These are phyloP conservation scores for Oncorhynchus clarkii DNA, from an alignment of 2,113 vertebrate species.

Conservation along the genomic window DNA sequence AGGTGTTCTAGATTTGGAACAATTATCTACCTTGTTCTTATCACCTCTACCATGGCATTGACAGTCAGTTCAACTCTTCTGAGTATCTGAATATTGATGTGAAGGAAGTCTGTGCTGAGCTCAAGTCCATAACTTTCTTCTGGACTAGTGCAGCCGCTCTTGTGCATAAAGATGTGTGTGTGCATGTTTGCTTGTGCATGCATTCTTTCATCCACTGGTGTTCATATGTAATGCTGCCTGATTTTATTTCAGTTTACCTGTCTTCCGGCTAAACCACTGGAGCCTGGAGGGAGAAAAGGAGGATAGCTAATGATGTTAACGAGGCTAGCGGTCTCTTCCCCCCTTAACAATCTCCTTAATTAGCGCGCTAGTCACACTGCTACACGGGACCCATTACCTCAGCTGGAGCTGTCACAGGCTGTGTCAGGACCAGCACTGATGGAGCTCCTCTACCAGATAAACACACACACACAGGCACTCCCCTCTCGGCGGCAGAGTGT, in stretches of 20 bases:
- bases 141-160: too few species aligned
- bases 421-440: not conserved
- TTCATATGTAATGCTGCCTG: slow-evolving; percentile 17
- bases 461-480: not conserved
- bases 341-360: slow-evolving; percentile 32
- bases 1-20: too few species aligned
- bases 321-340: not conserved
- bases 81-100: too few species aligned
- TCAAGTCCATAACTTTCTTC: too few species aligned
- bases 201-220: not conserved
- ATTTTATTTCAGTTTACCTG: slow-evolving; percentile 35
- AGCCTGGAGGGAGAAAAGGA: not conserved
- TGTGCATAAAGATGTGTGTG: too few species aligned
- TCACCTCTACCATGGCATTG: too few species aligned
- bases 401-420: slow-evolving; percentile 2
- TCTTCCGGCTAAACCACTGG: slow-evolving; percentile 9
- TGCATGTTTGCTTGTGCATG: too few species aligned
- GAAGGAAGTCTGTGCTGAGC: too few species aligned
- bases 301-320: slow-evolving; percentile 16
- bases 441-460: not conserved
- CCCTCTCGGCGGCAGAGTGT: not conserved
- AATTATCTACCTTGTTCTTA: too few species aligned
- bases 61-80: too few species aligned
- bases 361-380: slow-evolving; percentile 2
- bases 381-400: slow-evolving; percentile 1